These are phyloP conservation scores for Siniperca knerii DNA, from an alignment of 2,113 vertebrate species.

Conservation along the genomic window DNA sequence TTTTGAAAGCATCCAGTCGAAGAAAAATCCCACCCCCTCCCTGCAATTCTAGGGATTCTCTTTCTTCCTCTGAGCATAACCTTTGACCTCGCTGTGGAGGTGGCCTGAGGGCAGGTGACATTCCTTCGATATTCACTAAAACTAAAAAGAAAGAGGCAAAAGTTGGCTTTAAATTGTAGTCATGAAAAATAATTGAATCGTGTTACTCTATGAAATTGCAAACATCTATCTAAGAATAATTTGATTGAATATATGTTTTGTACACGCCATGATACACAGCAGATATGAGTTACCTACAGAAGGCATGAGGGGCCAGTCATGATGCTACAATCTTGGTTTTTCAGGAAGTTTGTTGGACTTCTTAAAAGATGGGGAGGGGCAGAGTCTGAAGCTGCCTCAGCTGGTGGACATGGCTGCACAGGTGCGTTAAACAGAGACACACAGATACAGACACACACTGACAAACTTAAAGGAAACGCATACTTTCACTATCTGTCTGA, in stretches of 20 bases:
- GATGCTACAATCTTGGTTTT: slow-evolving; percentile 27
- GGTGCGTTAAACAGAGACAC: slow-evolving; percentile 75
- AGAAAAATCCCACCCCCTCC: no score
- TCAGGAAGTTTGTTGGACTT: slow-evolving; percentile 96
- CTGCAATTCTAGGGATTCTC: slow-evolving; percentile 1
- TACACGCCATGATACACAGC: not conserved
- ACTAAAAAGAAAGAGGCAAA: slow-evolving; percentile 7
- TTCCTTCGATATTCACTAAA: slow-evolving; percentile 18
- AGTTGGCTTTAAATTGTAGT: not conserved
- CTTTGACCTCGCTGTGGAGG: slow-evolving; percentile 31
- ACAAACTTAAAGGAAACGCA: not conserved
- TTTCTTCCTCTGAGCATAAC: slow-evolving; percentile 13
- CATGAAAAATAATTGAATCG: not conserved
- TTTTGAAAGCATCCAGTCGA: no score
- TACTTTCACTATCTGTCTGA: not conserved
- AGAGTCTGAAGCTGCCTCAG: slow-evolving; percentile 90
- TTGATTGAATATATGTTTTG: not conserved
- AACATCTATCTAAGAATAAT: not conserved
- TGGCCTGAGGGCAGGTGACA: slow-evolving; percentile 11
- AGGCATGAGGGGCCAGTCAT: not conserved
- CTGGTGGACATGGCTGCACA: slow-evolving; percentile 98
- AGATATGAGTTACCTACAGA: not conserved
- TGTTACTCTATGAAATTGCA: not conserved
- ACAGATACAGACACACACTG: not conserved
- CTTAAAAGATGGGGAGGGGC: slow-evolving; percentile 91